phyloP scores from a whole-genome alignment of 1,140 invertebrate species.

The Drosophila varians region DNA sequence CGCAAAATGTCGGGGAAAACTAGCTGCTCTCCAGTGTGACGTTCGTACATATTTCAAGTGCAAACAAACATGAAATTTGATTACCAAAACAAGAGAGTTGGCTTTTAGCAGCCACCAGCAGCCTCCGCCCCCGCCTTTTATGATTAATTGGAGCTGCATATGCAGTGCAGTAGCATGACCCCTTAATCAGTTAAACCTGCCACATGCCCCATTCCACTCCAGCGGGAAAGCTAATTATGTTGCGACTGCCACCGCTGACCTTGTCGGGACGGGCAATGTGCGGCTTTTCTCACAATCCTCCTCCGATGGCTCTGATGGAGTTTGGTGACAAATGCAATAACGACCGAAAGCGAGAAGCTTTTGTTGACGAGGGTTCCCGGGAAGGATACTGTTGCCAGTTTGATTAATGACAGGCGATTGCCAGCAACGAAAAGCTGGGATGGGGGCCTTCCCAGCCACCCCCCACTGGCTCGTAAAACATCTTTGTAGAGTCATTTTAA shows the following conservation, averaged over 20 bases:
- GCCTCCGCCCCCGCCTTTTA: background rate
- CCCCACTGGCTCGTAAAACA: slow-evolving; percentile 38
- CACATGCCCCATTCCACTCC: background rate
- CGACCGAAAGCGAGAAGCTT: slow-evolving; percentile 51
- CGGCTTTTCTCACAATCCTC: slow-evolving; percentile 48
- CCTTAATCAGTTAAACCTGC: slow-evolving; percentile 26
- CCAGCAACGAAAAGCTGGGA: slow-evolving; percentile 36
- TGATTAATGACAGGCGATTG: slow-evolving; percentile 75
- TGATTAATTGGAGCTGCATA: slow-evolving; percentile 39
- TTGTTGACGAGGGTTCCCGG: slow-evolving; percentile 23
- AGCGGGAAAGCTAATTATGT: slow-evolving; percentile 24
- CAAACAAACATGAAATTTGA: slow-evolving; percentile 61
- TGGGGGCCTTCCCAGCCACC: background rate
- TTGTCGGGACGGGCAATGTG: slow-evolving; percentile 19
- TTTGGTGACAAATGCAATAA: slow-evolving; percentile 74
- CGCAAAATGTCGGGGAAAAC: slow-evolving; percentile 3
- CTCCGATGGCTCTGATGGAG: slow-evolving; percentile 2
- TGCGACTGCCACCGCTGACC: slow-evolving; percentile 17
- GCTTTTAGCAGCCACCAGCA: no score
- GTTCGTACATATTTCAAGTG: slow-evolving; percentile 41
- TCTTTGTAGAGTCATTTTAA: slow-evolving; percentile 21
- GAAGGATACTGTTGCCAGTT: slow-evolving; percentile 45
- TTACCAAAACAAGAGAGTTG: slow-evolving; percentile 37
- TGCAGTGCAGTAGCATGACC: slow-evolving; percentile 27
- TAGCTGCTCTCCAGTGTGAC: slow-evolving; percentile 4